phyloP scores from a whole-genome alignment of 1,140 invertebrate genomes.

The Acromyrmex heyeri region DNA sequence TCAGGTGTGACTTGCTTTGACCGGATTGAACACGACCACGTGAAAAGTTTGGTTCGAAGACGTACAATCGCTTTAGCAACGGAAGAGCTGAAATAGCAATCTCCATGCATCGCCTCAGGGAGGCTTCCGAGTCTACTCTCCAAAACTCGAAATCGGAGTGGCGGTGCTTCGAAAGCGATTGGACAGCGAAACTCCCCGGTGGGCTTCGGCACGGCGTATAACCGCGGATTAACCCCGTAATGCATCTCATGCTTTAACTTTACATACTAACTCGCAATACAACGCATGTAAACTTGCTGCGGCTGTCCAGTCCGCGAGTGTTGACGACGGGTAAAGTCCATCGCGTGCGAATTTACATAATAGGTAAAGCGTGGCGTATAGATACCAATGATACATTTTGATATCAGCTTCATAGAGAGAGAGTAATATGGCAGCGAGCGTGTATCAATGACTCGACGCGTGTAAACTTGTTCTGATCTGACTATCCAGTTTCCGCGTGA shows the following conservation, averaged over 20 bases:
- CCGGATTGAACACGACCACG: slow-evolving; percentile 28
- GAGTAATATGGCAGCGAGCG: slow-evolving; percentile 25
- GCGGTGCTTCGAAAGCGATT: slow-evolving; percentile 56
- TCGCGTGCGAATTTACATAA: slow-evolving; percentile 51
- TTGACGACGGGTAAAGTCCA: slow-evolving; percentile 29
- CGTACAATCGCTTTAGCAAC: slow-evolving; percentile 36
- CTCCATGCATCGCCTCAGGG: slow-evolving; percentile 48
- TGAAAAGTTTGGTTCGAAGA: slow-evolving; percentile 42
- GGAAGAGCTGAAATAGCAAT: slow-evolving; percentile 55
- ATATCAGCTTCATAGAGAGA: slow-evolving; percentile 13
- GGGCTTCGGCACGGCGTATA: slow-evolving; percentile 40
- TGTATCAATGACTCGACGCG: slow-evolving; percentile 37
- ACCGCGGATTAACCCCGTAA: slow-evolving; percentile 61
- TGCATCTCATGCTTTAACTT: slow-evolving; percentile 58
- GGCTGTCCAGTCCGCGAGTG: slow-evolving; percentile 21
- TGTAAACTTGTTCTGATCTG: slow-evolving; percentile 18
- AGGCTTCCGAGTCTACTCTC: slow-evolving; percentile 23
- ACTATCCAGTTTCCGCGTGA: slow-evolving; percentile 3
- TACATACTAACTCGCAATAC: slow-evolving; percentile 59
- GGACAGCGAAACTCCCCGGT: slow-evolving; percentile 50
- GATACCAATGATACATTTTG: slow-evolving; percentile 11
- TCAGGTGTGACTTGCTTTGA: neutral
- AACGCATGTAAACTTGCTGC: slow-evolving; percentile 50
- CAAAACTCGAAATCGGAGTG: slow-evolving; percentile 54
- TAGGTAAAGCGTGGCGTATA: slow-evolving; percentile 3